A percentile compares a stretch with the other conserved stretches of the same genome.
Evolutionary conservation across 2,888 invertebrate genomes (phyloP).

Genomic region (Mesorhabditis belari): DNA sequence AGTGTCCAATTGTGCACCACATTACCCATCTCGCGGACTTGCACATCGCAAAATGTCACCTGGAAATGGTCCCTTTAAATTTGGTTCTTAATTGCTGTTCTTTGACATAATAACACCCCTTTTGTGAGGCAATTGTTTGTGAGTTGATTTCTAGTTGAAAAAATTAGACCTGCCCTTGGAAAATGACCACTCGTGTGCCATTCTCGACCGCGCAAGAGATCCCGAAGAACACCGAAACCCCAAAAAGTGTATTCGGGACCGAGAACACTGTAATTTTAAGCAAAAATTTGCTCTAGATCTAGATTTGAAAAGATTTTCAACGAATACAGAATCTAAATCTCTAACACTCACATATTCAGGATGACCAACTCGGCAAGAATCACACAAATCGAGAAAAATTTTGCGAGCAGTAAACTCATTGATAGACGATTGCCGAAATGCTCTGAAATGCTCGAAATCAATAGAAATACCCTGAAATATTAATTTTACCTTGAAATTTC

Average conservation of each 20-base stretch:
- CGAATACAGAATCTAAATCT: not conserved
- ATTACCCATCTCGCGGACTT: conserved; percentile 38
- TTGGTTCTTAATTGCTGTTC: too few relatives aligned
- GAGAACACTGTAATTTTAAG: conserved; percentile 1
- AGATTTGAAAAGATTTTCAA: not conserved
- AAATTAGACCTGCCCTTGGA: conserved; percentile 33
- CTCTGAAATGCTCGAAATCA: conserved; percentile 6
- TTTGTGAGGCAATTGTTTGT: not conserved
- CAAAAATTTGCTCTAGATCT: too few relatives aligned
- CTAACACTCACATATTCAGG: conserved; percentile 16
- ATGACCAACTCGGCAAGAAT: conserved; percentile 13
- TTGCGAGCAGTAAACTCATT: conserved; percentile 14
- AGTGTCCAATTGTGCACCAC: conserved; percentile 34
- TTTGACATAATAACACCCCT: not conserved
- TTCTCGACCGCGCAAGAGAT: conserved; percentile 39
- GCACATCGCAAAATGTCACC: conserved; percentile 48
- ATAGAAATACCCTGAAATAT: not conserved
- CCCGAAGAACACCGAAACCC: conserved; percentile 43
- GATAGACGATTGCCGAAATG: conserved; percentile 14
- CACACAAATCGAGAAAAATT: conserved; percentile 11
- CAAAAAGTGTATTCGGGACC: conserved; percentile 20
- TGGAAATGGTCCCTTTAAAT: conserved; percentile 10
- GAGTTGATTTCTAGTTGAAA: not conserved
- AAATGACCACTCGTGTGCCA: conserved; percentile 53
- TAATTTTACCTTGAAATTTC: not conserved